These are phyloP conservation scores for Muscicapa comitata DNA, from an alignment of 2,797 vertebrate genomes.

Conservation along the genomic window DNA sequence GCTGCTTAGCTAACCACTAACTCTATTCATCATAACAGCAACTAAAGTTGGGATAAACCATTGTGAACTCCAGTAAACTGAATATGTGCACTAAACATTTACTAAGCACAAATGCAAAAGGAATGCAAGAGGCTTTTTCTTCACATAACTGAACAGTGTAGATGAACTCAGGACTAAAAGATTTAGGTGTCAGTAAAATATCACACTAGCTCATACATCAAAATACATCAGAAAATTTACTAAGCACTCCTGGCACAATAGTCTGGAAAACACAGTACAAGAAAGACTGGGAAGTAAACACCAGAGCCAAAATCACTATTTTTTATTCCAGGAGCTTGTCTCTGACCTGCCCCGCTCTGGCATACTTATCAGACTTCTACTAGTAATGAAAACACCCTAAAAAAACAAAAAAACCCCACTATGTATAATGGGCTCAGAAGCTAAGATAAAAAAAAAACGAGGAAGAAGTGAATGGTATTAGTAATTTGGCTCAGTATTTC, in stretches of 20 bases:
- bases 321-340: background rate
- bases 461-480: background rate
- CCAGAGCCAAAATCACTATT: background rate
- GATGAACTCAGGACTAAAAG: background rate
- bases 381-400: background rate
- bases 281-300: background rate
- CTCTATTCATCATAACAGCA: background rate
- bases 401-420: background rate
- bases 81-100: background rate
- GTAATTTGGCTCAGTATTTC: background rate
- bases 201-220: background rate
- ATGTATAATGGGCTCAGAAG: background rate
- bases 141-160: background rate
- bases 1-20: background rate
- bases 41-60: background rate
- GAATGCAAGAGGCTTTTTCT: background rate
- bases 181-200: background rate
- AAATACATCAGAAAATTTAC: background rate
- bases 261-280: background rate
- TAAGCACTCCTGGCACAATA: background rate
- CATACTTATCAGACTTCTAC: background rate
- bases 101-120: background rate
- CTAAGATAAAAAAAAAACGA: background rate
- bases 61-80: background rate
- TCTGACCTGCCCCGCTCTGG: rapidly evolving